phyloP scores from a whole-genome alignment of 2,888 invertebrate genomes.

The Lithophane semibrunnea region DNA sequence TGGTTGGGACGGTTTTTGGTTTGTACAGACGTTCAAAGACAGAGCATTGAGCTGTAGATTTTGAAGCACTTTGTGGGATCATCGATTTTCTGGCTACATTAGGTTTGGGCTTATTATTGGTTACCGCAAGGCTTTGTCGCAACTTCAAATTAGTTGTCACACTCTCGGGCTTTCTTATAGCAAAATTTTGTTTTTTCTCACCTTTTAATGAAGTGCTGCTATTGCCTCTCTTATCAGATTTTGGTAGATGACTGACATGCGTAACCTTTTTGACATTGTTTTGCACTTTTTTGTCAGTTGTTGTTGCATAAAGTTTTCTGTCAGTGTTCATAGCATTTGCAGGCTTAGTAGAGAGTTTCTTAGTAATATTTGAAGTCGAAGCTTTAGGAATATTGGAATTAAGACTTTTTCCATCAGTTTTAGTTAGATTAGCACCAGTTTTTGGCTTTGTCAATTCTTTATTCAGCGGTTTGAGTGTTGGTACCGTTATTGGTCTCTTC shows the following conservation, averaged over 20 bases:
- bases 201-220: background rate
- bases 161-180: conserved; percentile 36
- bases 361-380: conserved; percentile 25
- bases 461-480: conserved; percentile 46
- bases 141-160: conserved; percentile 32
- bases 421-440: conserved; percentile 18
- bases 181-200: conserved; percentile 41
- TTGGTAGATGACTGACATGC: conserved; percentile 28
- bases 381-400: conserved; percentile 45
- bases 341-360: conserved; percentile 12
- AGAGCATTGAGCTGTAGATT: conserved; percentile 69
- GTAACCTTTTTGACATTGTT: conserved; percentile 7
- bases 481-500: conserved; percentile 70
- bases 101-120: conserved; percentile 59
- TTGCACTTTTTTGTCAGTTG: conserved; percentile 21
- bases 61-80: conserved; percentile 59
- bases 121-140: conserved; percentile 67
- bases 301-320: conserved; percentile 33
- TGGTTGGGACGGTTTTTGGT: conserved; percentile 74
- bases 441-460: conserved; percentile 57
- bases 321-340: conserved; percentile 19
- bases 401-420: conserved; percentile 16
- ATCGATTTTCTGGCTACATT: conserved; percentile 69
- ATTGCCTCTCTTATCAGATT: conserved; percentile 27
- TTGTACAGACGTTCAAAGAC: conserved; percentile 86